Percentiles rank a stretch among this genome's conserved stretches.
Conservation (phyloP, 2,113 vertebrate species). For the Tyrannus savana region DNA sequence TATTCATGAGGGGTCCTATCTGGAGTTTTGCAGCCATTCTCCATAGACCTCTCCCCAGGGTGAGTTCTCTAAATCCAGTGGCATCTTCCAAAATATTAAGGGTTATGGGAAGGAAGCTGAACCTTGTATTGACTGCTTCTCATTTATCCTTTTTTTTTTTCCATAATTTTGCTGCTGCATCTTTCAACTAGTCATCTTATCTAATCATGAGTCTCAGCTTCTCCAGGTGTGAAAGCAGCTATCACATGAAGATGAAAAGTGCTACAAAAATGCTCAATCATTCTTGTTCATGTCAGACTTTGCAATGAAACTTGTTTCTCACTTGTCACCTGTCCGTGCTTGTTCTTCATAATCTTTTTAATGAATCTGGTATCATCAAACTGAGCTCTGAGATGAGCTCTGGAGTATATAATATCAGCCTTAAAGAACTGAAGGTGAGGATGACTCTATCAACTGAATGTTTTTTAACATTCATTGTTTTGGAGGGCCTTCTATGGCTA, state of each 20-base stretch:
- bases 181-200: conserved; percentile 9
- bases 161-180: not conserved
- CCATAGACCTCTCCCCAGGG: not conserved
- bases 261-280: conserved; percentile 13
- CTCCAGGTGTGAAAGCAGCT: conserved; percentile 33
- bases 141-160: not conserved
- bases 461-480: not conserved
- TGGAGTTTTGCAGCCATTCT: not conserved
- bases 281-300: conserved; percentile 16
- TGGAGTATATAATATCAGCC: not conserved
- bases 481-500: not conserved
- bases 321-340: conserved; percentile 3
- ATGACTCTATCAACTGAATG: not conserved
- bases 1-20: not conserved
- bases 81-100: not conserved
- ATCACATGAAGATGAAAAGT: conserved; percentile 19
- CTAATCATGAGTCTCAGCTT: not conserved
- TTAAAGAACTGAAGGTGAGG: not conserved
- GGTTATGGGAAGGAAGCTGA: not conserved
- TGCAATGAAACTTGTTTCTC: not conserved
- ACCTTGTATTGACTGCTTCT: not conserved
- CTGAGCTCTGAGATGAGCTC: not conserved
- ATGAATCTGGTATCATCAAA: not conserved
- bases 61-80: not conserved
- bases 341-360: conserved; percentile 22